A percentile compares a stretch with the other conserved stretches of the same genome.
phyloP scores from a whole-genome alignment of 2,888 invertebrate species.

The Galerucella pusilla region DNA sequence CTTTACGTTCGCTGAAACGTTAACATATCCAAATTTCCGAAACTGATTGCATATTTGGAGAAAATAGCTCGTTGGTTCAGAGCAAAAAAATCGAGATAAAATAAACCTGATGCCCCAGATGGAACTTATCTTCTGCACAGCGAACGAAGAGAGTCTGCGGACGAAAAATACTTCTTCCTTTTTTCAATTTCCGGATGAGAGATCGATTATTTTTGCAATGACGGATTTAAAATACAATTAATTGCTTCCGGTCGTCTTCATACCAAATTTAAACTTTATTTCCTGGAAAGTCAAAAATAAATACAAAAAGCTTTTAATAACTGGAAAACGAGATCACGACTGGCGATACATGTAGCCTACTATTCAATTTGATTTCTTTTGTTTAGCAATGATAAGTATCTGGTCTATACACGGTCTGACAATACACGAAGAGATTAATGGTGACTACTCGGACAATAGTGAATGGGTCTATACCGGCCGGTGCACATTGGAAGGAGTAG shows the following conservation, averaged over 20 bases:
- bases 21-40: no score
- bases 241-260: background rate
- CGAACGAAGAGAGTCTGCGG: no score
- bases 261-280: background rate
- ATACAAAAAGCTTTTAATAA: conserved; percentile 32
- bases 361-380: conserved; percentile 61
- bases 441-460: conserved; percentile 55
- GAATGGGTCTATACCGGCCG: conserved; percentile 49
- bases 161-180: no score
- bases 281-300: background rate
- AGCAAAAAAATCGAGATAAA: no score
- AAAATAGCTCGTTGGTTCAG: no score
- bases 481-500: conserved; percentile 19
- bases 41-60: no score
- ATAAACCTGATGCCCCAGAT: no score
- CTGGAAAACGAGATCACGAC: conserved; percentile 49
- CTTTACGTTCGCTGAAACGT: no score
- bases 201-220: no score
- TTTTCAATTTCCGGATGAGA: no score
- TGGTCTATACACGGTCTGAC: conserved; percentile 55
- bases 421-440: conserved; percentile 56
- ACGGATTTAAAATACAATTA: no score
- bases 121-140: no score
- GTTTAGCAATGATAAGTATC: conserved; percentile 60
- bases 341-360: conserved; percentile 49